Evolutionary conservation across 2,113 vertebrate genomes (phyloP).

Genomic region (Danio rerio): GRCz12tu NC_133184.1:27211501-27212000

Average conservation of each 20-base stretch:
- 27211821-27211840: constrained; percentile 47
- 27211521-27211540: constrained; percentile 94
- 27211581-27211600: constrained; percentile 91
- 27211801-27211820: constrained; percentile 29
- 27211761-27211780: constrained; percentile 46
- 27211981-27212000: constrained; percentile 30
- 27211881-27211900: constrained; percentile 43
- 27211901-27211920: constrained; percentile 48
- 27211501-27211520: constrained; percentile 92
- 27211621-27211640: constrained; percentile 89
- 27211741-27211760: constrained; percentile 47
- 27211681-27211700: constrained; percentile 42
- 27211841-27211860: constrained; percentile 47
- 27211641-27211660: constrained; percentile 72
- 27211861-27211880: constrained; percentile 40
- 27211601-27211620: constrained; percentile 90
- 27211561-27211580: constrained; percentile 83
- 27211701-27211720: constrained; percentile 36
- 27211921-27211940: constrained; percentile 32
- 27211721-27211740: constrained; percentile 14
- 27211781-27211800: constrained; percentile 27
- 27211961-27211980: constrained; percentile 36
- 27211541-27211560: constrained; percentile 93
- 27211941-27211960: constrained; percentile 32
- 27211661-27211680: constrained; percentile 43